Conservation (phyloP, 2,113 vertebrate genomes). For the Chionis minor region DNA sequence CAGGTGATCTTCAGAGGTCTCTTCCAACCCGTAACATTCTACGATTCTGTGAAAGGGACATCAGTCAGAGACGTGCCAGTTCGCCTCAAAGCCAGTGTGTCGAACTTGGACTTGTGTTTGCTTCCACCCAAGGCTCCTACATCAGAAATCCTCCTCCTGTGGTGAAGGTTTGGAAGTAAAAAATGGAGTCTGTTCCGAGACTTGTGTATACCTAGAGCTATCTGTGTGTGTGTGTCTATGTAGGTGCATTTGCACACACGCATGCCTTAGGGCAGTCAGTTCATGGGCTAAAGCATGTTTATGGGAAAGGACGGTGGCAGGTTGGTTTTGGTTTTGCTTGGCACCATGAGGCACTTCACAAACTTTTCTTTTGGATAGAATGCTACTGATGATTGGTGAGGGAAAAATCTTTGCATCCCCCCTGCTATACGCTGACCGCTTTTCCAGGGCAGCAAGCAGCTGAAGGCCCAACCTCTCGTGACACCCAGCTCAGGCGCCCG, state of each 20-base stretch:
- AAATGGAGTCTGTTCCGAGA: not conserved
- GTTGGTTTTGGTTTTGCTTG: not conserved
- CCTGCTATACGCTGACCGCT: not conserved
- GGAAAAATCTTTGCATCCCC: not conserved
- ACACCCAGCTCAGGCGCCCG: rapidly evolving
- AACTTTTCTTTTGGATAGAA: not conserved
- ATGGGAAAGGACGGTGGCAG: not conserved
- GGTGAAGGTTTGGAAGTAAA: not conserved
- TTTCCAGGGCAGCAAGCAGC: not conserved
- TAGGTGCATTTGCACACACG: not conserved
- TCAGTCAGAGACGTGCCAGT: not conserved
- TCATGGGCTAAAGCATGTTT: not conserved
- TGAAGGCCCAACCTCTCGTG: not conserved
- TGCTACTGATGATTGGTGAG: not conserved
- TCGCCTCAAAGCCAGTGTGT: conserved; percentile 4
- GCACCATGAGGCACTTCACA: not conserved
- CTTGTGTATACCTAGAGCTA: not conserved
- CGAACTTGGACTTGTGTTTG: conserved; percentile 9
- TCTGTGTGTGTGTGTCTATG: rapidly evolving
- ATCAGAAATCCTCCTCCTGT: not conserved
- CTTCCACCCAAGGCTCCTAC: conserved; percentile 10
- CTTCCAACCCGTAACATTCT: too few species aligned
- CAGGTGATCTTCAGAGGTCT: too few species aligned
- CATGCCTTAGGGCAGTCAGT: not conserved
- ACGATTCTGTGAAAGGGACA: not conserved